Percentiles rank a stretch among this genome's conserved stretches.
These are phyloP conservation scores for Hyphantria cunea DNA, from an alignment of 1,140 invertebrate species.

Conservation along the genomic window DNA sequence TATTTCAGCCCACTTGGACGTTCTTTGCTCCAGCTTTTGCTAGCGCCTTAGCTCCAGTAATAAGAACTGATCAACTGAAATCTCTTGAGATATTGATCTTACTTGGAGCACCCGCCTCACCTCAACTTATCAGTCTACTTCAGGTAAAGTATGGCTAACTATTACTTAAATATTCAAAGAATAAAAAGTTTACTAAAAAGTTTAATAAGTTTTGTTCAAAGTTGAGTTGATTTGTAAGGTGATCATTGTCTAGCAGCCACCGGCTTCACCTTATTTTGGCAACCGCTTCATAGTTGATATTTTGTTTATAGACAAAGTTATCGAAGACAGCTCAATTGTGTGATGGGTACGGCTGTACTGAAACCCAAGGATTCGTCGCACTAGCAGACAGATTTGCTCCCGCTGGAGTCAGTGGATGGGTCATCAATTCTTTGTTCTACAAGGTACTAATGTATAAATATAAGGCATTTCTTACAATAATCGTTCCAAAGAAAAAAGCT, in stretches of 20 bases:
- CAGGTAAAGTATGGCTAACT: constrained; percentile 13
- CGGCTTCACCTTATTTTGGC: too few species aligned
- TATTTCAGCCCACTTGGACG: constrained; percentile 39
- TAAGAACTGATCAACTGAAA: constrained; percentile 25
- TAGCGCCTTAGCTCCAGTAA: background rate
- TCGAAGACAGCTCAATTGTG: constrained; percentile 13
- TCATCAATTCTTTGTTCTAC: constrained; percentile 35
- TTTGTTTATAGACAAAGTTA: constrained; percentile 24
- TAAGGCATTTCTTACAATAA: too few species aligned
- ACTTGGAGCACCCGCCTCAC: constrained; percentile 29
- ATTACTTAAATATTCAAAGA: too few species aligned
- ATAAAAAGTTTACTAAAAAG: too few species aligned
- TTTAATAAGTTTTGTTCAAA: too few species aligned
- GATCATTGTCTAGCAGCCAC: too few species aligned
- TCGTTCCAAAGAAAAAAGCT: too few species aligned
- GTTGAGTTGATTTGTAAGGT: too few species aligned
- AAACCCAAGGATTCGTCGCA: constrained; percentile 36
- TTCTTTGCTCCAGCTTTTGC: constrained; percentile 34
- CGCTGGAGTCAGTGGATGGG: constrained; percentile 20
- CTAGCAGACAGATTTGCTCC: constrained; percentile 19
- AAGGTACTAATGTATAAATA: constrained; percentile 35
- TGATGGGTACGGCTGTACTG: constrained; percentile 37
- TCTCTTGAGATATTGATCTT: constrained; percentile 31
- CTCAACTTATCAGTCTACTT: constrained; percentile 24
- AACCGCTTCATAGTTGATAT: background rate